Evolutionary conservation across 1,140 invertebrate species (phyloP), one percentile per base, ranked within the genome.

Genomic region (Calycopis cecrops): DNA sequence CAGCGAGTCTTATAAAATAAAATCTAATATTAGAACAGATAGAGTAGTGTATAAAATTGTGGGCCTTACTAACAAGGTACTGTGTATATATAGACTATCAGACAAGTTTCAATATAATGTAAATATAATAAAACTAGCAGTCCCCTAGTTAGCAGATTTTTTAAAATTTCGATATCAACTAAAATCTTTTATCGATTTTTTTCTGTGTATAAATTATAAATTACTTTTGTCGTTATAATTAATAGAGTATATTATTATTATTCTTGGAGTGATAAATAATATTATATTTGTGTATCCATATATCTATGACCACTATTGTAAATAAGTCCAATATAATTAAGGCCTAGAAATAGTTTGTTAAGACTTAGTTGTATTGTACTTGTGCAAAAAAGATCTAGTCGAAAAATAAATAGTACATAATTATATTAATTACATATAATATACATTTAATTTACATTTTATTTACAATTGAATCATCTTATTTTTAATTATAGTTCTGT

Each of bases 401-500:
- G 77, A 79, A 57, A 85, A 62, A 80, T 84, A 74, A 83, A 83
- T 79, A 72, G 74, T 82, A 77, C 69, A 71, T 72, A 71, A 28
- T 40, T 65, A 56, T 83, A 78, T 86, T 83, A 86, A 83, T 86
- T 85, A 85, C 79, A 83, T 60, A 53, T 60, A 49, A 40, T 38
- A 54, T 16, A 37, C 57, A 49, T 28, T 28, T 28, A 14, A 62
- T 58, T 52, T 51, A 50, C 38, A 37, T 34, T 33, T 59, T 54
- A 48, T 55, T 49, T 42, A 37, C 59, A 51, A 51, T 72, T 57
- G 21, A 3, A 28, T 28, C 21, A 6, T 48, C 9, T 18, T 18
- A 37, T 48, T 65, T 77, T n/a, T n/a, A n/a, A n/a, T n/a, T 90
- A 94, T 49, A 95, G 75, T 84, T 95, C 94, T 0, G 94, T 95